Percentiles rank a stretch among this genome's conserved stretches.
These are phyloP conservation scores for Anser cygnoides DNA, from an alignment of 2,113 vertebrate genomes.

Conservation along the genomic window DNA sequence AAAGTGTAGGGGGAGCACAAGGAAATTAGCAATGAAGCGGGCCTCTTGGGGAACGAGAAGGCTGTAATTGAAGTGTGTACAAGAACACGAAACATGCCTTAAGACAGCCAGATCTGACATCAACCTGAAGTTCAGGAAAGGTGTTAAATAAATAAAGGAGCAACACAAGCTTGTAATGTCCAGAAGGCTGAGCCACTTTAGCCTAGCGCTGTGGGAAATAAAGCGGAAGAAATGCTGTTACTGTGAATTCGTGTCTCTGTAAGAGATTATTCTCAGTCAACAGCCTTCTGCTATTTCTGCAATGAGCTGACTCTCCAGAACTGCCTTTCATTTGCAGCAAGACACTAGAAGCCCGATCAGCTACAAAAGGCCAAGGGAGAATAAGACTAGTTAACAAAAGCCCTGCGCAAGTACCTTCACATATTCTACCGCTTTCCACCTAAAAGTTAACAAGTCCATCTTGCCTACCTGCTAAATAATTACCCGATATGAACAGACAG, in stretches of 20 bases:
- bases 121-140: neutral
- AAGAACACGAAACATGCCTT: neutral
- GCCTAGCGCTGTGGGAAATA: constrained; percentile 21
- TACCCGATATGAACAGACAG: neutral
- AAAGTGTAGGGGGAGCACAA: neutral
- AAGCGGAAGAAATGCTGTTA: constrained; percentile 52
- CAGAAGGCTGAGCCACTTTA: constrained; percentile 28
- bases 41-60: neutral
- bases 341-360: neutral
- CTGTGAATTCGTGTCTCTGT: constrained; percentile 11
- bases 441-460: neutral
- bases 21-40: neutral
- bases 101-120: neutral
- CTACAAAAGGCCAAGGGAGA: neutral
- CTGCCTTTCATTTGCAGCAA: neutral
- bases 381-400: neutral
- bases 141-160: constrained; percentile 19
- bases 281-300: constrained; percentile 31
- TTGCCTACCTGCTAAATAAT: neutral
- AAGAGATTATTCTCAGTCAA: constrained; percentile 17
- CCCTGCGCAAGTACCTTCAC: neutral
- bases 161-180: neutral
- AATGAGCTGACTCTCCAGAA: constrained; percentile 54
- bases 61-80: neutral
- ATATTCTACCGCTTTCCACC: neutral